phyloP scores from a whole-genome alignment of 2,888 invertebrate species.

The Monoplex corrugatus region DNA sequence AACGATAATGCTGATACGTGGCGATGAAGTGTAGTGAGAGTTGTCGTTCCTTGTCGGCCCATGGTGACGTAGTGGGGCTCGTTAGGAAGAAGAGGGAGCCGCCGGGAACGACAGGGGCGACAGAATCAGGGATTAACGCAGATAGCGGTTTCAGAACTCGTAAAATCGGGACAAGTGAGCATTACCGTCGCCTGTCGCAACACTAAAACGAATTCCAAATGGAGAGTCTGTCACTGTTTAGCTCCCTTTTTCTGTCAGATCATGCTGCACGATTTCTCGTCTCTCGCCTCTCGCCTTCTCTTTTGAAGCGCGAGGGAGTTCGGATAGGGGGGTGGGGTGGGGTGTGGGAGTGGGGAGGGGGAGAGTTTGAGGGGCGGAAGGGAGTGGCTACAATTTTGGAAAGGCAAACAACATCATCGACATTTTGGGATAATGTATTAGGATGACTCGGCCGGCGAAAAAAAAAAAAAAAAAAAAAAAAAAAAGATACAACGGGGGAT shows the following conservation, averaged over 20 bases:
- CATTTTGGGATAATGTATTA: no score
- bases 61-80: constrained; percentile 31
- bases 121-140: not conserved
- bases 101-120: not conserved
- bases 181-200: not conserved
- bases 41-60: constrained; percentile 40
- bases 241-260: constrained; percentile 1
- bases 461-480: no score
- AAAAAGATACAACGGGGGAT: no score
- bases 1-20: constrained; percentile 44
- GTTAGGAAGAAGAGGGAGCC: not conserved
- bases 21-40: constrained; percentile 37
- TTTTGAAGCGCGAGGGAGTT: no score
- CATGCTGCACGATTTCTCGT: not conserved
- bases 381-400: no score
- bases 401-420: no score
- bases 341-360: not conserved
- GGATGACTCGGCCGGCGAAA: no score
- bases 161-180: constrained; percentile 33
- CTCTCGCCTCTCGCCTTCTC: not conserved
- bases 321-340: not conserved
- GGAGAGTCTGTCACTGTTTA: constrained; percentile 9
- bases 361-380: no score
- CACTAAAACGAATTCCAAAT: not conserved
- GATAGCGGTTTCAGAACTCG: constrained; percentile 34